Evolutionary conservation across 2,888 invertebrate species (phyloP).

Genomic region (Lathronympha strigana): DNA sequence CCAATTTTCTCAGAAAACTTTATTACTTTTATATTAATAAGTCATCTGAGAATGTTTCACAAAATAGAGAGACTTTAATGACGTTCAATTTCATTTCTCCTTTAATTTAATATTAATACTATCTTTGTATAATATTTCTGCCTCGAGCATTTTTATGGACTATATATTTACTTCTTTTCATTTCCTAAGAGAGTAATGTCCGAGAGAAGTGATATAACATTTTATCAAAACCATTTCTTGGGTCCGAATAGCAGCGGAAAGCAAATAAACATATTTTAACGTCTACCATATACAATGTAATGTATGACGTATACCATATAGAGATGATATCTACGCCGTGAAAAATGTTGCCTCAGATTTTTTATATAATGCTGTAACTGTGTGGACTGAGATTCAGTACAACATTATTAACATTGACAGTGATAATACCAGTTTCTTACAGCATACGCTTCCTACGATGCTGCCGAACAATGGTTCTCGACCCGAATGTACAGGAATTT

Average conservation of each 20-base stretch:
- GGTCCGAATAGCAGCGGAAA: slow-evolving; percentile 30
- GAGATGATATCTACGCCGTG: slow-evolving; percentile 32
- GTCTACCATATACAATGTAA: slow-evolving; percentile 33
- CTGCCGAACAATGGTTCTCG: too few species aligned
- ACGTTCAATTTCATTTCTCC: not conserved
- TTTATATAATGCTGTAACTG: slow-evolving; percentile 1
- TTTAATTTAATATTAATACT: not conserved
- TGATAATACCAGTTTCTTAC: too few species aligned
- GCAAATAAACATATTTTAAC: slow-evolving; percentile 36
- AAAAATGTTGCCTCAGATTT: slow-evolving; percentile 29
- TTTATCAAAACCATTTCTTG: slow-evolving; percentile 33
- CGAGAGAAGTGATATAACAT: slow-evolving; percentile 28
- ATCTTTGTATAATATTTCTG: not conserved
- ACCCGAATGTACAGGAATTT: too few species aligned
- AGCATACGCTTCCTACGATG: too few species aligned
- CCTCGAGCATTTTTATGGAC: not conserved
- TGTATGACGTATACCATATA: too few species aligned
- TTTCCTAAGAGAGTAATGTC: slow-evolving; percentile 2
- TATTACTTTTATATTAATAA: too few species aligned
- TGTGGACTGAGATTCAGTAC: not conserved
- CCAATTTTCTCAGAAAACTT: too few species aligned
- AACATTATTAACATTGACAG: too few species aligned
- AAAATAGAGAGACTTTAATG: too few species aligned
- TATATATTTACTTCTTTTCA: not conserved
- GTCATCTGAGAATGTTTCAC: not conserved